Percentiles rank a stretch among this genome's conserved stretches.
These are phyloP conservation scores for Psococerastis gibbosa DNA, from an alignment of 2,888 invertebrate species.

Conservation along the genomic window DNA sequence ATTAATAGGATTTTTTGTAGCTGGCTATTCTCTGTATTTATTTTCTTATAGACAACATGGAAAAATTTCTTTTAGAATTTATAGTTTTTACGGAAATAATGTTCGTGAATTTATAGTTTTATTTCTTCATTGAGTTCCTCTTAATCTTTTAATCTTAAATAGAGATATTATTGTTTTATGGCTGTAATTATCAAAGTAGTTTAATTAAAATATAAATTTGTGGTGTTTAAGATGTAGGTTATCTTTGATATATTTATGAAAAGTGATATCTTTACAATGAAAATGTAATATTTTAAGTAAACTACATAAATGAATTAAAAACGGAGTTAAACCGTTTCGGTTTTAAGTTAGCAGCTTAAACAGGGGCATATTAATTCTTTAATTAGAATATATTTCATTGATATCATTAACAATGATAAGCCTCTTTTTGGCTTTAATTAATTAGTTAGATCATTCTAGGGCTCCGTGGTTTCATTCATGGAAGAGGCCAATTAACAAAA, in stretches of 20 bases:
- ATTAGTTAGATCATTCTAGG: slow-evolving; percentile 30
- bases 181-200: too few species aligned
- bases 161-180: too few species aligned
- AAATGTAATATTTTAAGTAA: too few species aligned
- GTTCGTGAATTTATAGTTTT: slow-evolving; percentile 39
- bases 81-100: slow-evolving; percentile 30
- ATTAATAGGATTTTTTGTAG: slow-evolving; percentile 42
- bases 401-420: slow-evolving; percentile 31
- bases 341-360: too few species aligned
- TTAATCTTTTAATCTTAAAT: background rate
- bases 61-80: slow-evolving; percentile 29
- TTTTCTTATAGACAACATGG: slow-evolving; percentile 44
- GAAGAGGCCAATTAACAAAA: slow-evolving; percentile 20
- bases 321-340: too few species aligned
- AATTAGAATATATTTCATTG: slow-evolving; percentile 31
- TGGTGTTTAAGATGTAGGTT: slow-evolving; percentile 36
- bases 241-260: too few species aligned
- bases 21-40: slow-evolving; percentile 42
- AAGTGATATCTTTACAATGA: too few species aligned
- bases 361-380: too few species aligned
- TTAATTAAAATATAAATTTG: slow-evolving; percentile 48
- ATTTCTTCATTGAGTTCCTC: slow-evolving; percentile 33
- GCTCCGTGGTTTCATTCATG: slow-evolving; percentile 20
- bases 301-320: too few species aligned
- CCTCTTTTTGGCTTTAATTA: slow-evolving; percentile 28